Evolutionary conservation across 2,797 vertebrate genomes (phyloP).

Genomic region (Pipistrellus nathusii): DNA sequence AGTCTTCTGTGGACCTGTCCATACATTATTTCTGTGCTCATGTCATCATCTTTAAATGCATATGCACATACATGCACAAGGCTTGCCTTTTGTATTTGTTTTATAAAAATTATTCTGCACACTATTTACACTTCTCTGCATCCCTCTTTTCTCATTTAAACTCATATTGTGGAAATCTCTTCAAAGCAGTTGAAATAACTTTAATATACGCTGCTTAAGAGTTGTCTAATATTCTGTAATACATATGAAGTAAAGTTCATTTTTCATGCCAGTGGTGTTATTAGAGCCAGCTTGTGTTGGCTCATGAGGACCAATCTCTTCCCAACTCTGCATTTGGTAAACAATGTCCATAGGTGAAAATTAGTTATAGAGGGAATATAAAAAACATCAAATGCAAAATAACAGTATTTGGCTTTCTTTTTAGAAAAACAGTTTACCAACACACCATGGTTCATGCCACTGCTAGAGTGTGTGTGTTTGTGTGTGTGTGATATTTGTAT

Average conservation of each 20-base stretch:
- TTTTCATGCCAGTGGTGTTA: not conserved
- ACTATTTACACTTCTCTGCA: not conserved
- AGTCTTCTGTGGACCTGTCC: not conserved
- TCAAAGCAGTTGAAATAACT: not conserved
- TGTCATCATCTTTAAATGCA: not conserved
- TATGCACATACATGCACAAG: not conserved
- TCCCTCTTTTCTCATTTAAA: not conserved
- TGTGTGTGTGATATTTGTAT: not conserved
- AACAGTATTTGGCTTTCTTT: not conserved
- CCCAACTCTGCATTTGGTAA: not conserved
- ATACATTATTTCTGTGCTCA: not conserved
- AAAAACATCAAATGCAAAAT: not conserved
- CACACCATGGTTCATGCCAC: not conserved
- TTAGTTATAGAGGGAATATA: not conserved
- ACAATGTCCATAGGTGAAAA: not conserved
- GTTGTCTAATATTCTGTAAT: not conserved
- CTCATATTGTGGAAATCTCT: not conserved
- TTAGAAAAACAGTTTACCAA: not conserved
- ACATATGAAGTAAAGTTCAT: not conserved
- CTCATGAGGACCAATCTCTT: not conserved
- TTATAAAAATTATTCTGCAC: not conserved
- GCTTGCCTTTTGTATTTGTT: not conserved
- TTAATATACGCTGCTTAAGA: not conserved
- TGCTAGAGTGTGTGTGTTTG: not conserved
- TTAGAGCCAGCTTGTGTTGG: not conserved